Percentiles rank a stretch among this genome's conserved stretches.
These are phyloP conservation scores for Athetis lepigone DNA, from an alignment of 2,888 invertebrate genomes.

Conservation along the genomic window DNA sequence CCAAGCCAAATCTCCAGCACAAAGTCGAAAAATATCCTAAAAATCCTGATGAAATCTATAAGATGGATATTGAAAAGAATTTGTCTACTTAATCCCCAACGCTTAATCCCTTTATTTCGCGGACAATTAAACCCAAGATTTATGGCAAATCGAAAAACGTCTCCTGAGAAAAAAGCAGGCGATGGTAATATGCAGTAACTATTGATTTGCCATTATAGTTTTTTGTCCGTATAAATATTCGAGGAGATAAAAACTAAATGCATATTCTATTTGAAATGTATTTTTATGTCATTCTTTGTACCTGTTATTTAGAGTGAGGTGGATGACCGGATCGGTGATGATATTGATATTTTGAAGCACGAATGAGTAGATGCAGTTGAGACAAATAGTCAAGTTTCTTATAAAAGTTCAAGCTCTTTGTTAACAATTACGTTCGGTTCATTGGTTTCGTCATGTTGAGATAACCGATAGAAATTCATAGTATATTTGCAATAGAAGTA, in stretches of 20 bases:
- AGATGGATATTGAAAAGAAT: constrained; percentile 56
- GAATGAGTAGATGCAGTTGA: neutral
- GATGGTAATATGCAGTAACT: constrained; percentile 74
- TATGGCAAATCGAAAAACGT: constrained; percentile 86
- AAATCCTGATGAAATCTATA: constrained; percentile 40
- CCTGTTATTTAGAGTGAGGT: constrained; percentile 4
- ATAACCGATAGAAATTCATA: too few species aligned
- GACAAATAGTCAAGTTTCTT: constrained; percentile 1
- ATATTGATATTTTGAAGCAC: neutral
- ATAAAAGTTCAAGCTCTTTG: too few species aligned
- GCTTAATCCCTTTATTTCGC: constrained; percentile 89
- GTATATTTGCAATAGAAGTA: too few species aligned
- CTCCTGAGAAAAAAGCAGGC: constrained; percentile 62
- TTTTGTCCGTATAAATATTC: constrained; percentile 46
- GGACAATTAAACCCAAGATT: constrained; percentile 88
- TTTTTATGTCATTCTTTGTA: constrained; percentile 29
- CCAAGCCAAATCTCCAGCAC: constrained; percentile 4
- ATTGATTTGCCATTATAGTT: constrained; percentile 72
- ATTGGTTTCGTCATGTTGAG: too few species aligned
- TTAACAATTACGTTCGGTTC: too few species aligned
- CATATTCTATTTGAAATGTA: constrained; percentile 12
- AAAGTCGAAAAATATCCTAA: constrained; percentile 7
- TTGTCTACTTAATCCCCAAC: constrained; percentile 70
- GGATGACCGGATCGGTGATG: neutral
- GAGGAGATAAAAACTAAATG: constrained; percentile 43